Evolutionary conservation across 2,113 vertebrate genomes (phyloP).

Genomic region (Leucoraja erinaceus): DNA sequence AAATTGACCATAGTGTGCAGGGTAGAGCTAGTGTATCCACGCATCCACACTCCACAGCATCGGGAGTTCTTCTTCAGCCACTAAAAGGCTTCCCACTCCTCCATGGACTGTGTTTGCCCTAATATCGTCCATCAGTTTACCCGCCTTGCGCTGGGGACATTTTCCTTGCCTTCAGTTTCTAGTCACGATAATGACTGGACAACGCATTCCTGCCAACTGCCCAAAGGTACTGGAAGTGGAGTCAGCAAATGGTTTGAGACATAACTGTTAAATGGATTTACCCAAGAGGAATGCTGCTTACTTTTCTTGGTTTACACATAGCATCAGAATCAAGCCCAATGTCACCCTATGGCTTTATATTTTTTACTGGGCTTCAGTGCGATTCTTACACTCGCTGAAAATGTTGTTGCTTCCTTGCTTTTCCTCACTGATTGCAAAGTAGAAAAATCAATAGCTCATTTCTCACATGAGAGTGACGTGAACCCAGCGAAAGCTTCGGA

Average conservation of each 20-base stretch:
- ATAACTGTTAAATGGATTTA: neutral
- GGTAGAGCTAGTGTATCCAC: too few species aligned
- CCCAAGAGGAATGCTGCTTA: neutral
- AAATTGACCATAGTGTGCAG: too few species aligned
- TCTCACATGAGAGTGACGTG: constrained; percentile 60
- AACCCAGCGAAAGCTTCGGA: constrained; percentile 51
- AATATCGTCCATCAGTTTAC: neutral
- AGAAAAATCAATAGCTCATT: constrained; percentile 69
- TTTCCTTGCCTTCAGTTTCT: neutral
- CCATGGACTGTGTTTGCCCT: neutral
- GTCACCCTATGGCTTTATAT: too few species aligned
- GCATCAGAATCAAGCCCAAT: neutral
- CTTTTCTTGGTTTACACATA: neutral
- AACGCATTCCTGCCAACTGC: neutral
- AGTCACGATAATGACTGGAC: neutral
- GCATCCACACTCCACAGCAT: too few species aligned
- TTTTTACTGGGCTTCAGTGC: constrained; percentile 37
- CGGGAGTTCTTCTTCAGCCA: neutral
- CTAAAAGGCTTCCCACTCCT: neutral
- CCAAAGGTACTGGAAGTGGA: neutral
- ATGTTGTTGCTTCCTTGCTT: constrained; percentile 51
- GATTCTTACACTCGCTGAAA: constrained; percentile 39
- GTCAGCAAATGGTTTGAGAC: neutral
- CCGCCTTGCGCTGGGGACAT: neutral
- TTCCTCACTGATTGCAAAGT: constrained; percentile 51